Evolutionary conservation across 1,140 invertebrate species (phyloP).

Genomic region (Telenomus remus): DNA sequence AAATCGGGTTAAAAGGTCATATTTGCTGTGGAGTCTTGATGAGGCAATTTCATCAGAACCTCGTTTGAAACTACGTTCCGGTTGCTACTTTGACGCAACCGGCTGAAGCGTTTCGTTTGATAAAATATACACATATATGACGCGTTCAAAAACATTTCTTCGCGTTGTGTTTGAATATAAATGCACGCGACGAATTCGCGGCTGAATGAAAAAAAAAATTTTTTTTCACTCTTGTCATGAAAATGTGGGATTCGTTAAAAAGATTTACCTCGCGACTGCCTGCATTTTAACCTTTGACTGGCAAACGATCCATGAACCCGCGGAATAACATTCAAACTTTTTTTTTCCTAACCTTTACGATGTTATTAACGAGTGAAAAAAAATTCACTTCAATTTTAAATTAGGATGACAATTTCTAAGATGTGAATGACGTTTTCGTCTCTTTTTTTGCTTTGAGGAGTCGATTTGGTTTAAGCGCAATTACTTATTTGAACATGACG

Average conservation of each 20-base stretch:
- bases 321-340: constrained; percentile 35
- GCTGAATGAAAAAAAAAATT: constrained; percentile 40
- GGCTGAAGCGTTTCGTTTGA: constrained; percentile 34
- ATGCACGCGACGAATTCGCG: constrained; percentile 30
- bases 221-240: constrained; percentile 32
- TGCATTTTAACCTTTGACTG: constrained; percentile 41
- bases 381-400: not conserved
- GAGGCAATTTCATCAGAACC: constrained; percentile 41
- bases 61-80: constrained; percentile 40
- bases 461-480: constrained; percentile 8
- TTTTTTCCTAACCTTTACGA: not conserved
- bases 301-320: constrained; percentile 34
- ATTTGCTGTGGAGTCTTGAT: constrained; percentile 30
- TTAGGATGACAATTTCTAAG: no score
- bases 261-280: constrained; percentile 29
- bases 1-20: constrained; percentile 47
- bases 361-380: constrained; percentile 32
- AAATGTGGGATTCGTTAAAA: constrained; percentile 46
- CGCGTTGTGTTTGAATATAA: constrained; percentile 39
- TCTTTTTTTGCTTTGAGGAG: not conserved
- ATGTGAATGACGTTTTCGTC: not conserved
- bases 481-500: constrained; percentile 32
- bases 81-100: constrained; percentile 10
- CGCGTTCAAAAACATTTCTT: constrained; percentile 36
- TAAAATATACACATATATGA: constrained; percentile 30